Evolutionary conservation across 2,797 vertebrate genomes (phyloP), one percentile per base, ranked within the genome.

Genomic region (Liparis tanakae): DNA sequence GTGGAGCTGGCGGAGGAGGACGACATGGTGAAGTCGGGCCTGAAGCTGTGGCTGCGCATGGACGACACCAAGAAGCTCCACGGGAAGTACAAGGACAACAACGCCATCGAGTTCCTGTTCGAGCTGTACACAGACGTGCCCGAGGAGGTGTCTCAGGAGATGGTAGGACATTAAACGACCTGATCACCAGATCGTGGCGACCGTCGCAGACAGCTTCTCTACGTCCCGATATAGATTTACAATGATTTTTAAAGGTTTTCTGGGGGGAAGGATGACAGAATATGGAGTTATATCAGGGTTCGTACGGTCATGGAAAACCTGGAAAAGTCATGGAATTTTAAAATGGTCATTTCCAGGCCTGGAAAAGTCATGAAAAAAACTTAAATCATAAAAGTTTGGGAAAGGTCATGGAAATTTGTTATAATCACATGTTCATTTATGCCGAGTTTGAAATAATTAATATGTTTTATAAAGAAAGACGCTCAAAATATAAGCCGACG

Each of bases 31-130:
- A 99, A 98, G 90, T 92, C 96, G 0, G 96, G 94, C n/a, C 94
- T 99, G 58, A 99, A 99, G 92, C 95, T 99, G 65, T 99, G 98
- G 98, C 94, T 99, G 70, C 96, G 98, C 72, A 97, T 99, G 96
- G 97, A 98, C 0, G 97, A 98, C 78, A 94, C 94, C 0, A 97
- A 98, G 89, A 98, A 98, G 67, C 95, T 98, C 8, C 96, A 97
- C 0, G 98, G 98, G 39, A 98, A 97, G 76, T 98, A 98, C 87
- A 96, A 98, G 88, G 98, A 99, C 94, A 99, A 99, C 94, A 98
- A 98, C 0, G 98, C 98, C 89, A 97, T 99, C 4, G 98, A 99
- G 91, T 99, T 99, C 90, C 93, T 97, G 65, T 99, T 99, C 0
- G 97, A 99, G 85, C 94, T 99, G 41, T 97, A 98, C 92, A 98